Conservation (phyloP, 2,113 vertebrate genomes). For the Podarcis raffonei region DNA sequence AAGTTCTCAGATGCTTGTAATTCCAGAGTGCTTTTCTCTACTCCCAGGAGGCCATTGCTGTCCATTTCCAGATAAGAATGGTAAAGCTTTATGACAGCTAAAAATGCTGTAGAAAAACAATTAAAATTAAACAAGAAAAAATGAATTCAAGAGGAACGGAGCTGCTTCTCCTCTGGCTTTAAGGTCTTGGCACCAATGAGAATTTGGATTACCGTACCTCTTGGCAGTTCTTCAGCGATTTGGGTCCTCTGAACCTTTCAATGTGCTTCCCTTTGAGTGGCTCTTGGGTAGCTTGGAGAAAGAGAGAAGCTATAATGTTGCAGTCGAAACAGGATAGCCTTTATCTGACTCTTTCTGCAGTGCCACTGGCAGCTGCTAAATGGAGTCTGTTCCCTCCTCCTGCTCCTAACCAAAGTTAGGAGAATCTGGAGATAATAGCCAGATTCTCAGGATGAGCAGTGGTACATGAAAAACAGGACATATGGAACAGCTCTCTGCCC, state of each 20-base stretch:
- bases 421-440: not conserved
- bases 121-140: conserved; percentile 2
- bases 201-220: not conserved
- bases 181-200: not conserved
- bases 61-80: conserved; percentile 26
- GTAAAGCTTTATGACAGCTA: conserved; percentile 8
- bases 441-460: not conserved
- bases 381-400: not conserved
- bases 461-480: too few relatives aligned
- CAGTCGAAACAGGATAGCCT: not conserved
- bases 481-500: not conserved
- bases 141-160: conserved; percentile 11
- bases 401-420: not conserved
- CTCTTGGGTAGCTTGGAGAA: not conserved
- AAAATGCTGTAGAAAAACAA: conserved; percentile 10
- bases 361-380: not conserved
- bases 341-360: not conserved
- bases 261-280: not conserved
- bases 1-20: conserved; percentile 25
- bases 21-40: conserved; percentile 22
- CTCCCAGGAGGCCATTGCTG: conserved; percentile 22
- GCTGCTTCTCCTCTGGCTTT: not conserved
- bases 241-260: not conserved
- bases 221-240: not conserved
- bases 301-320: not conserved